Percentiles rank a stretch among this genome's conserved stretches.
Conservation (phyloP, 1,140 invertebrate species). For the Eulimnadia texana region DNA sequence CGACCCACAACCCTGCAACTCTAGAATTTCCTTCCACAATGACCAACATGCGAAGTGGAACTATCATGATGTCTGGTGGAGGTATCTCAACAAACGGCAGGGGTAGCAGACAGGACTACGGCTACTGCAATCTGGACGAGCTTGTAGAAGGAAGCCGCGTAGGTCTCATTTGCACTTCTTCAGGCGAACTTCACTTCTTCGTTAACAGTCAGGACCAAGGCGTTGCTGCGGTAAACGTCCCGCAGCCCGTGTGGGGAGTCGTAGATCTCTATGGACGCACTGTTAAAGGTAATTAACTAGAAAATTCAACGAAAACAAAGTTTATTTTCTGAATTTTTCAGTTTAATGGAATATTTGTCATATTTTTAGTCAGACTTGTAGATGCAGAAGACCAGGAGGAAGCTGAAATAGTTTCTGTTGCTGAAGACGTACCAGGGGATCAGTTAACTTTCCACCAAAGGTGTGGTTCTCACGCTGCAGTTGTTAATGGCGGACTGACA, state of each 20-base stretch:
- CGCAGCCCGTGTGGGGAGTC: slow-evolving; percentile 69
- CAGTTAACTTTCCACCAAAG: slow-evolving; percentile 71
- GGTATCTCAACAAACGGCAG: slow-evolving; percentile 88
- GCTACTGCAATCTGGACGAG: slow-evolving; percentile 87
- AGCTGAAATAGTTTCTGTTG: not conserved
- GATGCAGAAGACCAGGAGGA: not conserved
- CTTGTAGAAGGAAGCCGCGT: slow-evolving; percentile 33
- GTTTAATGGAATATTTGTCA: not conserved
- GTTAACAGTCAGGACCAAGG: slow-evolving; percentile 90
- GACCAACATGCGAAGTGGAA: slow-evolving; percentile 90
- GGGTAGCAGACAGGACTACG: slow-evolving; percentile 80
- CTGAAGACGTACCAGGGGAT: slow-evolving; percentile 24
- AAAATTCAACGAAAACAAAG: too few relatives aligned
- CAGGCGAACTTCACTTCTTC: slow-evolving; percentile 78
- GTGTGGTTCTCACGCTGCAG: slow-evolving; percentile 78
- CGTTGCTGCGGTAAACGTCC: slow-evolving; percentile 62
- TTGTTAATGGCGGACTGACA: slow-evolving; percentile 76
- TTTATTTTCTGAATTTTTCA: not conserved
- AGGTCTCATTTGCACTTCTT: slow-evolving; percentile 64
- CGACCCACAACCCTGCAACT: slow-evolving; percentile 74
- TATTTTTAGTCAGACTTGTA: not conserved
- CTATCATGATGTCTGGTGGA: slow-evolving; percentile 94
- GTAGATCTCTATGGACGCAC: slow-evolving; percentile 94
- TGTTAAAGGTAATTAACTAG: slow-evolving; percentile 59
- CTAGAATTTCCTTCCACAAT: slow-evolving; percentile 90